phyloP scores from a whole-genome alignment of 2,797 vertebrate genomes.

The Urophycis tenuis region DNA sequence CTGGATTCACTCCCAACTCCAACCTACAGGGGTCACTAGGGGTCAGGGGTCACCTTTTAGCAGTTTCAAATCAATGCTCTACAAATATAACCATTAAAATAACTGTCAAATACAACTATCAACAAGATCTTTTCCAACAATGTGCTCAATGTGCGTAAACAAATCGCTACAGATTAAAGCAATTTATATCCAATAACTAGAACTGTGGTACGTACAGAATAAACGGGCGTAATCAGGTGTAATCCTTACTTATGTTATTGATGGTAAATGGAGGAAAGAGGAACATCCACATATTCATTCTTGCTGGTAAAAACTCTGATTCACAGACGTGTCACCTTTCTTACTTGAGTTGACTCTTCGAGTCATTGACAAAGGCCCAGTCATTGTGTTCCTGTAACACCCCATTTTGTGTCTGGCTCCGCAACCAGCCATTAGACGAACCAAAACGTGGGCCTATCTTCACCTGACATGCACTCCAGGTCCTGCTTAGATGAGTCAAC shows the following conservation, averaged over 20 bases:
- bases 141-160: neutral
- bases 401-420: neutral
- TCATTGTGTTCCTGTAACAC: neutral
- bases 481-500: no score
- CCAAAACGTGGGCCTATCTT: neutral
- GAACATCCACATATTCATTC: neutral
- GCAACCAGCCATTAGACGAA: neutral
- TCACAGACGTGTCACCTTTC: neutral
- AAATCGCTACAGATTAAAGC: neutral
- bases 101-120: neutral
- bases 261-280: neutral
- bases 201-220: neutral
- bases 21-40: slow-evolving; percentile 40
- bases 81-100: neutral
- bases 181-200: neutral
- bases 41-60: slow-evolving; percentile 36
- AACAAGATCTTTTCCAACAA: neutral
- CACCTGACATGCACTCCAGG: no score
- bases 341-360: neutral
- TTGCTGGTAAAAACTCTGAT: neutral
- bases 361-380: neutral
- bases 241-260: neutral
- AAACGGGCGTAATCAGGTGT: neutral
- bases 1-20: slow-evolving; percentile 43
- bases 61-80: neutral